These are phyloP conservation scores for Ormyrus labotus DNA, from an alignment of 2,888 invertebrate species.

Conservation along the genomic window DNA sequence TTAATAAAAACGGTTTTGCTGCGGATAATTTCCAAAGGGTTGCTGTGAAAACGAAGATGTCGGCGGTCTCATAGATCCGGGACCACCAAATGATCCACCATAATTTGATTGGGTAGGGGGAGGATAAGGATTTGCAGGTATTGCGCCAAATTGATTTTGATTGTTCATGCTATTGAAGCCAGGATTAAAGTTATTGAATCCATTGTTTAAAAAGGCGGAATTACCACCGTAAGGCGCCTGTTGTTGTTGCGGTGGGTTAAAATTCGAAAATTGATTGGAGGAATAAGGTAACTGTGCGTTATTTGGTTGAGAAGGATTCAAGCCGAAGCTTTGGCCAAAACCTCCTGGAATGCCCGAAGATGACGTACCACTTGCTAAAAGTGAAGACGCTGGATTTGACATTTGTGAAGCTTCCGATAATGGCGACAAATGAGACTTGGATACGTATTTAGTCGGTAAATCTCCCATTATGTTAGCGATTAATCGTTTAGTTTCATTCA, in stretches of 20 bases:
- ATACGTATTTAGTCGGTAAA: conserved; percentile 73
- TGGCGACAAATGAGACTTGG: conserved; percentile 65
- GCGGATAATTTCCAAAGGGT: conserved; percentile 68
- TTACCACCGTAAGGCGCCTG: conserved; percentile 63
- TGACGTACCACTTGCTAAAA: conserved; percentile 24
- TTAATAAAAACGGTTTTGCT: conserved; percentile 72
- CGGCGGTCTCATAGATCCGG: conserved; percentile 58
- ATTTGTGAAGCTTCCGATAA: conserved; percentile 45
- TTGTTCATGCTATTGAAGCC: conserved; percentile 62
- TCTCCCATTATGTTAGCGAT: conserved; percentile 82
- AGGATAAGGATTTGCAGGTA: conserved; percentile 64
- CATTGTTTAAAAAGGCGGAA: conserved; percentile 69
- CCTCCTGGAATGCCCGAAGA: conserved; percentile 54
- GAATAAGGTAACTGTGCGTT: conserved; percentile 57
- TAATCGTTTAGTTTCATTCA: conserved; percentile 79
- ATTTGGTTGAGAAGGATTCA: conserved; percentile 55
- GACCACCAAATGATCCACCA: conserved; percentile 60
- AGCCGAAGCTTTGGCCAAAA: conserved; percentile 63
- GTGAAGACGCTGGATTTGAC: conserved; percentile 5
- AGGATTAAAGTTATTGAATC: conserved; percentile 70
- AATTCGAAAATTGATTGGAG: conserved; percentile 66
- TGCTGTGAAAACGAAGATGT: conserved; percentile 64
- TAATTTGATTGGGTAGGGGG: conserved; percentile 64
- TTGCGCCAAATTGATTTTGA: conserved; percentile 56
- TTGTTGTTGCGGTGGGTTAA: conserved; percentile 60